Base-by-base conservation (phyloP, 2,113 vertebrate species). In the Misgurnus anguillicaudatus region DNA sequence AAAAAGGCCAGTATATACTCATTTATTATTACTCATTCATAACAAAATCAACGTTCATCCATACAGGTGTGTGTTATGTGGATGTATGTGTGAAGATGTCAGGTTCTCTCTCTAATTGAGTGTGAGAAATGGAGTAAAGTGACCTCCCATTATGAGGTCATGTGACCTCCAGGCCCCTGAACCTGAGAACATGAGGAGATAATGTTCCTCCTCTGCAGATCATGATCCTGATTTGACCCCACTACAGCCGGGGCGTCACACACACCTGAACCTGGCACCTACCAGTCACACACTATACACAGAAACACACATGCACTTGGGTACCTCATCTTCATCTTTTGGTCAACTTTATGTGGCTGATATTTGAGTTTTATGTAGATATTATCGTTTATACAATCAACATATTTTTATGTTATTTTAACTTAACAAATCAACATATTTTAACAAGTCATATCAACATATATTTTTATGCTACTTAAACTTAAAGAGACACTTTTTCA, bases 161-260 rank as follows among this genome's bases (percentile, higher is more conserved):
- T 83, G 85, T 64, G 89, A 85, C 87, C 87, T 83, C 63, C 14
- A 71, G 84, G 83, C 86, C 88, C 82, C 51, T 80, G 75, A 79
- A 87, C 76, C 83, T 81, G 70, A 85, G 84, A 82, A 84, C 86
- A 82, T 77, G 76, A 80, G 83, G 81, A 86, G 89, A 89, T 91
- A 92, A 91, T 92, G 89, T 82, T 79, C 87, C 90, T 87, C 92
- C 92, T 91, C 91, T 89, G 89, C 91, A 90, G 80, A 87, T 87
- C 86, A 81, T 55, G 58, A 88, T 80, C 88, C 72, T 77, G 63
- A 74, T 47, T 79, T 78, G 82, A 84, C 79, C 77, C 72, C 67
- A 36, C 63, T 10, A 58, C 60, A 75, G 42, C 69, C 17, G 71
- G 51, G 80, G 82, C 83, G 77, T 68, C 47, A 72, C 71, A 42